phyloP scores from a whole-genome alignment of 2,113 vertebrate species.

The Prietella phreatophila region DNA sequence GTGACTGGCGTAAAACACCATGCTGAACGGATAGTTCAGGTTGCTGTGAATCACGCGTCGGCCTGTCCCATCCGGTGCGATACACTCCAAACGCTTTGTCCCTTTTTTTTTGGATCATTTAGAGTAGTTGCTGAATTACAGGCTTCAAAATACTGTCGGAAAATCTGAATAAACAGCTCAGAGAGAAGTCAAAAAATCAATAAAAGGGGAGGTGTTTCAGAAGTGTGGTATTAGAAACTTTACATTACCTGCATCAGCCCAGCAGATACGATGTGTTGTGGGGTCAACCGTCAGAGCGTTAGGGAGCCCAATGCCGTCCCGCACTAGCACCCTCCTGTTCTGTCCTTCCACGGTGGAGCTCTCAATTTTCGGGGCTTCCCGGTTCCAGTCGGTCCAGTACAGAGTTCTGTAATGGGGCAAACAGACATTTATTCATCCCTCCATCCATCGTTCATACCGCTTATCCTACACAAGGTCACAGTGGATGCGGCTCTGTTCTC shows the following conservation, averaged over 20 bases:
- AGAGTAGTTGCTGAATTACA: background rate
- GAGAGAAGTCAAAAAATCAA: no score
- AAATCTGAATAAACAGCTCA: no score
- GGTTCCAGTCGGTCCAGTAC: conserved; percentile 98
- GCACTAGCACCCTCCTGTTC: conserved; percentile 85
- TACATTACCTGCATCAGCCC: conserved; percentile 92
- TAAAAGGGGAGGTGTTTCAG: background rate
- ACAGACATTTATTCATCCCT: background rate
- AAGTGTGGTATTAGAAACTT: background rate
- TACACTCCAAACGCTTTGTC: conserved; percentile 91
- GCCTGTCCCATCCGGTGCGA: conserved; percentile 78
- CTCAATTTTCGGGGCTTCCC: conserved; percentile 96
- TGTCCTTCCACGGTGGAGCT: conserved; percentile 80
- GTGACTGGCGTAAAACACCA: conserved; percentile 83
- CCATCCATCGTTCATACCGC: no score
- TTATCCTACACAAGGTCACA: no score
- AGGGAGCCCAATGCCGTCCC: conserved; percentile 85
- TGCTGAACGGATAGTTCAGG: conserved; percentile 94
- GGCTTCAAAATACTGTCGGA: background rate
- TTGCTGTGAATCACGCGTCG: conserved; percentile 77
- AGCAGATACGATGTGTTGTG: conserved; percentile 83
- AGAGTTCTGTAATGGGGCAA: conserved; percentile 74
- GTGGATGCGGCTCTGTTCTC: no score
- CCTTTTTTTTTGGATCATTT: conserved; percentile 69
- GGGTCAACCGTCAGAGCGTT: conserved; percentile 88